phyloP scores from a whole-genome alignment of 53 echinoderm and acorn worm genomes.

The Antedon mediterranea region DNA sequence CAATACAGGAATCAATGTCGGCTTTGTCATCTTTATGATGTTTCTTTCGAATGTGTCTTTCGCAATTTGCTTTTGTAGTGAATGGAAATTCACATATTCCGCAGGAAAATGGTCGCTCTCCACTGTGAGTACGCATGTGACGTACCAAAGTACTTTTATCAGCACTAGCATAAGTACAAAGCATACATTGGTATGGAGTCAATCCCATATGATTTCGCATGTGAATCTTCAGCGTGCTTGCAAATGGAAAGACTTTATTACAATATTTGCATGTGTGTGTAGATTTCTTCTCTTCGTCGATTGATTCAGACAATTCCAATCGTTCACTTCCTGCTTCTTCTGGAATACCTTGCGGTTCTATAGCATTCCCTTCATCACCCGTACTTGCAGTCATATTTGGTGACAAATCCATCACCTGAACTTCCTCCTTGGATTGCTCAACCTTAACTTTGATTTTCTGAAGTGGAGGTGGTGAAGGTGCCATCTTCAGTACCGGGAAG shows the following conservation, averaged over 20 bases:
- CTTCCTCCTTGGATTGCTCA: neutral
- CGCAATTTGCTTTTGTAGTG: slow-evolving; percentile 97
- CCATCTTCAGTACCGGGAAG: neutral
- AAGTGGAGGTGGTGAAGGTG: neutral
- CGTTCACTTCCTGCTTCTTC: slow-evolving; percentile 1
- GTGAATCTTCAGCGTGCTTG: slow-evolving; percentile 84
- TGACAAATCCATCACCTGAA: neutral
- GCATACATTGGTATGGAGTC: slow-evolving; percentile 90
- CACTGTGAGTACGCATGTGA: slow-evolving; percentile 98
- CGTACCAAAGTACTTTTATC: slow-evolving; percentile 95
- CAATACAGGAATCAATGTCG: slow-evolving; percentile 63
- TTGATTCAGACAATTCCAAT: neutral
- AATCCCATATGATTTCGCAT: slow-evolving; percentile 85
- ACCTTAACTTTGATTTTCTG: neutral
- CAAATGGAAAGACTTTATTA: slow-evolving; percentile 72
- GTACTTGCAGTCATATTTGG: neutral
- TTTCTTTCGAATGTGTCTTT: slow-evolving; percentile 81
- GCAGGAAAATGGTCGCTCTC: slow-evolving; percentile 86
- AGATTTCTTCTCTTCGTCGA: slow-evolving; percentile 19
- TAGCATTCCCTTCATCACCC: neutral
- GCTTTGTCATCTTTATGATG: slow-evolving; percentile 63
- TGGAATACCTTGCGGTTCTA: slow-evolving; percentile 22
- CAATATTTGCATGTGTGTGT: slow-evolving; percentile 77
- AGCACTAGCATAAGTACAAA: slow-evolving; percentile 94
- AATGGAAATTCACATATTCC: slow-evolving; percentile 90